phyloP scores from a whole-genome alignment of 2,113 vertebrate genomes.

The Scomber japonicus region DNA sequence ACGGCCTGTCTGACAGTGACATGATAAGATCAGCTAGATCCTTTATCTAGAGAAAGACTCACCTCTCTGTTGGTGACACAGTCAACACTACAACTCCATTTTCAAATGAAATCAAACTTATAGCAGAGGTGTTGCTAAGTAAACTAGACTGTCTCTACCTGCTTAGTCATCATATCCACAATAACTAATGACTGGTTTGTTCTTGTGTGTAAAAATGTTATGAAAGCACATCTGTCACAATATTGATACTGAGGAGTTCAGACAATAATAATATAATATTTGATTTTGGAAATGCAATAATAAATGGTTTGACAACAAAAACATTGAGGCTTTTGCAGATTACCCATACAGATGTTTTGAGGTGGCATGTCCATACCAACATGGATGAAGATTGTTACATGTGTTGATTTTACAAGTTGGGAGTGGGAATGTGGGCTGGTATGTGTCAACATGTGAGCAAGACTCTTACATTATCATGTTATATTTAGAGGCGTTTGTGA shows the following conservation, averaged over 20 bases:
- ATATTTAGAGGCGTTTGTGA: slow-evolving; percentile 46
- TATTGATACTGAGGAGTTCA: background rate
- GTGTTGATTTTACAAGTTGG: background rate
- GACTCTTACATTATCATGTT: slow-evolving; percentile 28
- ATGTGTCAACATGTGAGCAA: slow-evolving; percentile 32
- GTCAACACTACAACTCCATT: background rate
- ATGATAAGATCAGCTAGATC: background rate
- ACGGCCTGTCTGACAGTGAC: no score
- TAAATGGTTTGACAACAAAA: no score
- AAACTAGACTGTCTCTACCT: background rate
- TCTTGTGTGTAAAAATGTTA: background rate
- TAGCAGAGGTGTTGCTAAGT: background rate
- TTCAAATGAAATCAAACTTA: background rate
- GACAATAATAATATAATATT: background rate
- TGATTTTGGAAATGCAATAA: background rate
- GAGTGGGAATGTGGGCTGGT: slow-evolving; percentile 38
- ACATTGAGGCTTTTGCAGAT: no score
- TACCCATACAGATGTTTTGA: background rate
- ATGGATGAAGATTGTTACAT: background rate
- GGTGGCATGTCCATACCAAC: background rate
- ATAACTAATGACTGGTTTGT: background rate
- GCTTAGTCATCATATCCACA: background rate
- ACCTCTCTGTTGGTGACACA: background rate
- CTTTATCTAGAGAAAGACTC: background rate
- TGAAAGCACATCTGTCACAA: background rate